These are phyloP conservation scores for Eleginops maclovinus DNA, from an alignment of 2,113 vertebrate species.

Conservation along the genomic window DNA sequence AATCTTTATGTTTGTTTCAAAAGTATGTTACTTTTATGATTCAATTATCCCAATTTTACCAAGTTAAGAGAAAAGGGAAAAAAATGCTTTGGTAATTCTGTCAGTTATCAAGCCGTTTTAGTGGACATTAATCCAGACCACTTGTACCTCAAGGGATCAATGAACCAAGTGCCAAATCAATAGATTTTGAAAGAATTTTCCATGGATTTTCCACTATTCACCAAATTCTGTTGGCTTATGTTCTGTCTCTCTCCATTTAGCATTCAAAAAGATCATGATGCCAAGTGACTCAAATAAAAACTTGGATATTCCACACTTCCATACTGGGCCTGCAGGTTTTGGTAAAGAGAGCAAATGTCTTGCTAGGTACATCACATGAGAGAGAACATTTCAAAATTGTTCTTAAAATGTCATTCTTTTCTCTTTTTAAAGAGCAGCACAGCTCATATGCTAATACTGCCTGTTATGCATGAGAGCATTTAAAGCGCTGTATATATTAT, in stretches of 20 bases:
- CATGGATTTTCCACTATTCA: constrained; percentile 56
- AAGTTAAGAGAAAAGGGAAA: constrained; percentile 47
- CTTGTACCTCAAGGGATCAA: constrained; percentile 67
- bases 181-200: constrained; percentile 74
- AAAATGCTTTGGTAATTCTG: constrained; percentile 56
- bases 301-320: constrained; percentile 1
- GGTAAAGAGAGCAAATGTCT: neutral
- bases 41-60: constrained; percentile 62
- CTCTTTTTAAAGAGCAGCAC: constrained; percentile 15
- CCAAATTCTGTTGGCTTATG: constrained; percentile 55
- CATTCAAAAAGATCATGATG: constrained; percentile 9
- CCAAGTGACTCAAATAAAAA: constrained; percentile 31
- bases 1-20: constrained; percentile 57
- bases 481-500: constrained; percentile 55
- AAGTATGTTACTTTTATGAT: constrained; percentile 69
- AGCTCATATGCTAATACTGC: constrained; percentile 44
- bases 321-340: constrained; percentile 9
- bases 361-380: neutral
- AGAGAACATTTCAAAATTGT: neutral
- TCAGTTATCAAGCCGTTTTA: constrained; percentile 68
- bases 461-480: constrained; percentile 45
- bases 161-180: constrained; percentile 73
- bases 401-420: constrained; percentile 7
- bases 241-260: constrained; percentile 52
- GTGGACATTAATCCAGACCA: constrained; percentile 72